Base-by-base conservation (phyloP, 1,140 invertebrate genomes). In the Drosophila repleta region DNA sequence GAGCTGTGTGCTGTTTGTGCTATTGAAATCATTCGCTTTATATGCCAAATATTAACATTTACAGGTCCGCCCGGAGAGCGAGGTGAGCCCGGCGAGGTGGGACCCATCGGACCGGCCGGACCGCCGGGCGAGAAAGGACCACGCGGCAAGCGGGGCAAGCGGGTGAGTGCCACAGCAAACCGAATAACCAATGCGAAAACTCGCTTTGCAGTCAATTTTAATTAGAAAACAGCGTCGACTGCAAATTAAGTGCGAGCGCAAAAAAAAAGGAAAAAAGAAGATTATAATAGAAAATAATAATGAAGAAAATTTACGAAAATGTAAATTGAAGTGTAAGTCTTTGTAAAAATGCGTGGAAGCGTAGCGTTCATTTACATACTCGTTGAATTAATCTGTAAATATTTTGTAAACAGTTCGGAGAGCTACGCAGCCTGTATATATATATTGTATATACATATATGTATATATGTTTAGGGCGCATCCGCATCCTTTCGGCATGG, bases 41-140 rank as follows among this genome's bases (percentile, higher is more conserved):
- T 68, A 71, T 71, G 51, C 17, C 63, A 73, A 72, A 83, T 62
- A 89, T 84, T 80, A 74, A 84, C 74, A 81, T 80, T 76, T 69
- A 74, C 89, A 93, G 97, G 97, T 58, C 93, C 94, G 51, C 93
- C 94, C 45, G 97, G 97, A 46, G 94, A 95, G 7, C 95, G 96
- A 77, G 97, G 97, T 45, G 94, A 95, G 64, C 95, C 95, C 81
- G 97, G 97, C n/a, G 95, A 96, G 83, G 94, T 96, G 51, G 97
- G 97, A 80, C 95, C 96, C 56, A 96, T 96, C 69, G 97, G 97
- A 70, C 96, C 96, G 39, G 96, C 96, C 41, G 96, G 96, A 73
- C 87, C 87, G n/a, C 90, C 85, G n/a, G 90, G 91, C 56, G 91
- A 92, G 76, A 95, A 94, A 90, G 96, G 95, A 90, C 92, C 93